Evolutionary conservation across 2,113 vertebrate genomes (phyloP), one percentile per base, ranked within the genome.

Genomic region (Platichthys stellatus): DNA sequence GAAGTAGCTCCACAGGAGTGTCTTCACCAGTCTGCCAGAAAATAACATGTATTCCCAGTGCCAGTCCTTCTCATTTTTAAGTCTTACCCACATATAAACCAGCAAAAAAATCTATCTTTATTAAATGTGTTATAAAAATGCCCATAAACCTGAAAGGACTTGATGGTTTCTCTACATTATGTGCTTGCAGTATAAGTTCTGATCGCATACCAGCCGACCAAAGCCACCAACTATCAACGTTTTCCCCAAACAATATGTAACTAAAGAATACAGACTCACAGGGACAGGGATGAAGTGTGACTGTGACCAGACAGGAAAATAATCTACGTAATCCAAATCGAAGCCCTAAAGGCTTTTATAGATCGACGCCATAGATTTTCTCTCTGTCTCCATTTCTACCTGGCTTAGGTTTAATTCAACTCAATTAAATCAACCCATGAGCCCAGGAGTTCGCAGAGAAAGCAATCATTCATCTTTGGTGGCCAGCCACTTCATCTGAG

Each of bases 291-390:
- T 86, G 72, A 87, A 88, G 91, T 90, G 91, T 90, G 83, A 93
- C 89, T 92, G 87, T 88, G 87, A 93, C 86, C 87, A 90, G 88
- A 89, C 86, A 78, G 86, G 82, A 94, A 94, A 94, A 93, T 93
- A 92, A 94, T 93, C 93, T 74, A 83, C 83, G 86, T 86, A 92
- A 93, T 94, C 92, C 92, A 86, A 88, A 93, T 93, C 90, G 92
- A 94, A 94, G 75, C 63, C 90, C 90, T 94, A 92, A 94, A 94
- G 91, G 93, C 90, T 93, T 93, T 94, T 94, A 94, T 94, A 92
- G 94, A 94, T 94, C 84, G 86, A 85, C 78, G 24, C 54, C 84
- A 93, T 92, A 87, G 92, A 95, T 93, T 92, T 94, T 92, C 88
- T 83, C 89, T 90, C 88, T 69, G 88, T 91, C 90, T 91, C 90